Evolutionary conservation across 2,113 vertebrate species (phyloP), one percentile per base, ranked within the genome.

Genomic region (Uropsilus gracilis): DNA sequence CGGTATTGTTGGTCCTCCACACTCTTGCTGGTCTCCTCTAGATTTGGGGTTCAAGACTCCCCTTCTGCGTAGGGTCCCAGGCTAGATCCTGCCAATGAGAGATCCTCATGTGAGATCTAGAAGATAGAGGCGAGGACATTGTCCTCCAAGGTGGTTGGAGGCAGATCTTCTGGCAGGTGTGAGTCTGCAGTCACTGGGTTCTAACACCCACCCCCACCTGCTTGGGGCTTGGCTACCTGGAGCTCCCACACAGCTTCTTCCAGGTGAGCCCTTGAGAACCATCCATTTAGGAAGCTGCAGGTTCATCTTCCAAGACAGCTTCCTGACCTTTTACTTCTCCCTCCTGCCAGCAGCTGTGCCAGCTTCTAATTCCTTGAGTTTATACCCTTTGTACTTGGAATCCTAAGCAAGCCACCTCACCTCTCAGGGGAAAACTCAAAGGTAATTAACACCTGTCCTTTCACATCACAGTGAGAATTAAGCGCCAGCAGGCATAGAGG

Each of bases 121-220:
- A 66, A 77, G 26, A 53, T 0, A 0, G n/a, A 57, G 34, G 37
- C 17, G 9, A 34, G 8, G 18, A 80, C 6, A 26, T 28, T 42
- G 20, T 48, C 46, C 71, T 39, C 61, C 34, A 48, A 76, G n/a
- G 42, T 0, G 1, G 0, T 4, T n/a, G 39, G 26, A 63, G 68
- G 24, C 18, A 28, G 75, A 16, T 16, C 39, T 24, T 2, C 0
- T 0, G 63, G 55, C 13, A 48, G 30, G 34, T 3, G 8, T 17
- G 78, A 59, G 46, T 55, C 30, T n/a, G 59, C 28, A 22, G 55
- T 50, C 0, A 0, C 22, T 57, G 3, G 48, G n/a, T n/a, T n/a
- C 63, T 5, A 6, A 55, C 0, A 0, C 37, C 73, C 32, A 28
- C 34, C 46, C 16, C 6, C 26, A 13, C 26, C 75, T 13, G n/a